phyloP scores from a whole-genome alignment of 2,797 vertebrate species.

The Chelon auratus region DNA sequence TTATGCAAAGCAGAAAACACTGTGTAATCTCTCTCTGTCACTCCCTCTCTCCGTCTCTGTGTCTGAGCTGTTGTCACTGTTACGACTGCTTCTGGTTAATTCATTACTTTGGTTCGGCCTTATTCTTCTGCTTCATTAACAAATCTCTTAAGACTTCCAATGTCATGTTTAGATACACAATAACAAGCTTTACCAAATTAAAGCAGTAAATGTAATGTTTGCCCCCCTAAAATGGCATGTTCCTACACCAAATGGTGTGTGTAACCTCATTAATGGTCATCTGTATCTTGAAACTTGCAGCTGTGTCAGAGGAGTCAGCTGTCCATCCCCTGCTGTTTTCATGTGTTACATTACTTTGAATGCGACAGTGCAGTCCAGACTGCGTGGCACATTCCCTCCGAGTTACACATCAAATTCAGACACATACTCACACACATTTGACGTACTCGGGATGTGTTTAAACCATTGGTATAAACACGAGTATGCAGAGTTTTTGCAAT shows the following conservation, averaged over 20 bases:
- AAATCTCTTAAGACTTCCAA: constrained; percentile 9
- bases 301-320: constrained; percentile 39
- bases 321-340: constrained; percentile 35
- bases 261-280: background rate
- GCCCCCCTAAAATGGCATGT: background rate
- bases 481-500: background rate
- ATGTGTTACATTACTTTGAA: constrained; percentile 35
- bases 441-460: background rate
- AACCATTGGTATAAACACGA: background rate
- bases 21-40: constrained; percentile 69
- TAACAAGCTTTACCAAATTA: background rate
- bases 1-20: constrained; percentile 84
- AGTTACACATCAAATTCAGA: background rate
- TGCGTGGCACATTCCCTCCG: background rate
- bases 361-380: constrained; percentile 18
- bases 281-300: background rate
- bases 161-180: constrained; percentile 11
- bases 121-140: constrained; percentile 3
- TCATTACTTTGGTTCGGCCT: background rate
- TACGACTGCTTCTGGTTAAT: constrained; percentile 30
- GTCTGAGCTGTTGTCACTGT: constrained; percentile 44
- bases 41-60: constrained; percentile 29
- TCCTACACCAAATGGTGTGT: background rate
- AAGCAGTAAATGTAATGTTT: constrained; percentile 3
- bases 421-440: constrained; percentile 8